These are phyloP conservation scores for Drosophila meridionalis DNA, from an alignment of 2,888 invertebrate genomes.

Conservation along the genomic window DNA sequence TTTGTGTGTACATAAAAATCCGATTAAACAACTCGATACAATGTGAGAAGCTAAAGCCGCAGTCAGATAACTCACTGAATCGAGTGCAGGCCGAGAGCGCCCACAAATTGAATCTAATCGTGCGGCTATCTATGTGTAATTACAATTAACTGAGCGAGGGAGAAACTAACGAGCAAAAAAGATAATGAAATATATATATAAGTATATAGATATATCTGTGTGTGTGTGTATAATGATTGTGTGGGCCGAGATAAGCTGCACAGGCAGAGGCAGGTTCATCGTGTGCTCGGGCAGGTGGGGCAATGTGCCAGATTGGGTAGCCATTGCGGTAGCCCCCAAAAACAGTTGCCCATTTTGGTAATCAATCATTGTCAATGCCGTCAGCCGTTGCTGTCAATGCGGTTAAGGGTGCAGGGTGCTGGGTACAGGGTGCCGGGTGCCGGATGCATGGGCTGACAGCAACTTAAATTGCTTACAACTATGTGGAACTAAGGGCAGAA, in stretches of 20 bases:
- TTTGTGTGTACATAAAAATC: conserved; percentile 59
- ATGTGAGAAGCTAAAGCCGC: conserved; percentile 45
- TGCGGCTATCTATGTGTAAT: conserved; percentile 76
- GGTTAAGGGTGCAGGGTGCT: conserved; percentile 47
- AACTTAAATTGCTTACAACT: conserved; percentile 65
- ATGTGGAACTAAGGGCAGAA: conserved; percentile 13
- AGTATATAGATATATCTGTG: conserved; percentile 11
- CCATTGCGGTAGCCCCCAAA: conserved; percentile 54
- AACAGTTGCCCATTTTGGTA: conserved; percentile 71
- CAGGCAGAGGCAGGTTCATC: conserved; percentile 33
- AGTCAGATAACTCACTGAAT: conserved; percentile 36
- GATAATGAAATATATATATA: conserved; percentile 73
- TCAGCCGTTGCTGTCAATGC: conserved; percentile 73
- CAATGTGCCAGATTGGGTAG: conserved; percentile 34
- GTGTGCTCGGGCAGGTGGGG: conserved; percentile 41
- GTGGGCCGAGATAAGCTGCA: conserved; percentile 32
- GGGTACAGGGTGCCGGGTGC: conserved; percentile 13
- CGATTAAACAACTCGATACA: conserved; percentile 59
- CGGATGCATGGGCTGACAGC: conserved; percentile 14
- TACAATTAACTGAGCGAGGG: conserved; percentile 67
- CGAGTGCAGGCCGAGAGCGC: conserved; percentile 27
- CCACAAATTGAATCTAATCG: conserved; percentile 78
- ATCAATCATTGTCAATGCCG: conserved; percentile 83
- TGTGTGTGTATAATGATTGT: conserved; percentile 24
- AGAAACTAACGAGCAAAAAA: conserved; percentile 68